phyloP scores from a whole-genome alignment of 2,797 vertebrate genomes.

The Rhinella marina region DNA sequence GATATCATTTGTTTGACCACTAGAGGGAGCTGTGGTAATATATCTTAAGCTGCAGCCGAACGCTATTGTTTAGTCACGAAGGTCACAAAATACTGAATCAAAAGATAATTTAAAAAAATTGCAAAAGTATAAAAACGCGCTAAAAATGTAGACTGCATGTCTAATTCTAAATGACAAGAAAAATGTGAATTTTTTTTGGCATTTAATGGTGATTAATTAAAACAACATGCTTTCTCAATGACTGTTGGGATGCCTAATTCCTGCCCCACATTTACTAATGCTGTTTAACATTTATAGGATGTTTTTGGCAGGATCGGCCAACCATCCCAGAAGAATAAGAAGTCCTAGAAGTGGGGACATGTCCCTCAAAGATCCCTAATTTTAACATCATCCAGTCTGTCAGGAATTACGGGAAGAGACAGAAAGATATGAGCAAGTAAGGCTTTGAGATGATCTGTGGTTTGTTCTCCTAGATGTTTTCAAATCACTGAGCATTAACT shows the following conservation, averaged over 20 bases:
- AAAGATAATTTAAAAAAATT: slow-evolving; percentile 29
- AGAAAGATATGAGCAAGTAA: no score
- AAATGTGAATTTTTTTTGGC: neutral
- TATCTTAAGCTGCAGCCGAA: neutral
- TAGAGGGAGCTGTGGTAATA: slow-evolving; percentile 68
- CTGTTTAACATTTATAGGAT: no score
- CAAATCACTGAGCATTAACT: no score
- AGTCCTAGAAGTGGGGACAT: no score
- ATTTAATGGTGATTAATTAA: slow-evolving; percentile 37
- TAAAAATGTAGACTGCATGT: slow-evolving; percentile 9
- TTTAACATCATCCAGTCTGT: no score
- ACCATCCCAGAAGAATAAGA: no score
- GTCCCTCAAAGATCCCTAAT: no score
- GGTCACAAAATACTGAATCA: slow-evolving; percentile 34
- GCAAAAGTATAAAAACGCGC: slow-evolving; percentile 15
- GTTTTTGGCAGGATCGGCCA: no score
- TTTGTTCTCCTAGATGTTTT: no score
- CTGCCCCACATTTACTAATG: neutral
- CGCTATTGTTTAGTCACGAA: slow-evolving; percentile 4
- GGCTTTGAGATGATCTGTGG: no score
- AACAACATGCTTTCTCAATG: neutral
- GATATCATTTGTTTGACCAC: slow-evolving; percentile 64
- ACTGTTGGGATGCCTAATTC: neutral
- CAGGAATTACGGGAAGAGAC: no score
- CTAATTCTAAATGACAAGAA: slow-evolving; percentile 21